Evolutionary conservation across 2,797 vertebrate genomes (phyloP).

Genomic region (Nyctalus aviator): DNA sequence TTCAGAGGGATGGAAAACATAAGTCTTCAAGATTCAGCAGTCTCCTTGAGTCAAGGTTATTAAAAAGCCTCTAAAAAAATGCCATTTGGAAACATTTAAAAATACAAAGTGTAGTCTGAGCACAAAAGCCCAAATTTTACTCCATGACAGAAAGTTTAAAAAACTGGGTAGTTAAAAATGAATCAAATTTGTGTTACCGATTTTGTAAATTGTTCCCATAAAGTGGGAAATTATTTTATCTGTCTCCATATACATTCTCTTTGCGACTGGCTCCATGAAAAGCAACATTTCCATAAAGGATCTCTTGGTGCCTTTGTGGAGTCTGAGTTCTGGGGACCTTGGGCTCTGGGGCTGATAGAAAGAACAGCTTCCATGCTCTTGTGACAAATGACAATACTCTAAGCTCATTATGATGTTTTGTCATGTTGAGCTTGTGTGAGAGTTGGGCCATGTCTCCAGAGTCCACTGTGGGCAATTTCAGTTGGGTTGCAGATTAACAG

Average conservation of each 20-base stretch:
- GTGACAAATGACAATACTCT: background rate
- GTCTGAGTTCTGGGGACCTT: background rate
- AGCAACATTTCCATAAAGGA: background rate
- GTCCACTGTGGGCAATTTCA: background rate
- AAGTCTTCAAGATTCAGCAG: conserved; percentile 5
- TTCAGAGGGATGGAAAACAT: conserved; percentile 30
- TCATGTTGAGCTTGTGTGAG: background rate
- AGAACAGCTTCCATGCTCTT: background rate
- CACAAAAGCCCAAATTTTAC: conserved; percentile 30
- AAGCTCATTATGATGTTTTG: background rate
- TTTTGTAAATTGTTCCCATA: conserved; percentile 10
- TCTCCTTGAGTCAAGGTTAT: conserved; percentile 35
- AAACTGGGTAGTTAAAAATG: background rate
- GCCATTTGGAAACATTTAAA: conserved; percentile 56
- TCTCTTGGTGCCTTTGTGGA: background rate
- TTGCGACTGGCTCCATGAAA: background rate
- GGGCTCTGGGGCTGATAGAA: background rate
- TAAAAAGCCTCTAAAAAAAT: background rate
- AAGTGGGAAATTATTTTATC: background rate
- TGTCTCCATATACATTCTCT: background rate
- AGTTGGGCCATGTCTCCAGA: background rate
- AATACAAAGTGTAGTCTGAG: conserved; percentile 33
- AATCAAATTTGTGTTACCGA: conserved; percentile 10
- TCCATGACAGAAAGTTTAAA: conserved; percentile 23
- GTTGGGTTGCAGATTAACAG: background rate